Evolutionary conservation across 2,113 vertebrate species (phyloP).

Genomic region (Labeo catla): DNA sequence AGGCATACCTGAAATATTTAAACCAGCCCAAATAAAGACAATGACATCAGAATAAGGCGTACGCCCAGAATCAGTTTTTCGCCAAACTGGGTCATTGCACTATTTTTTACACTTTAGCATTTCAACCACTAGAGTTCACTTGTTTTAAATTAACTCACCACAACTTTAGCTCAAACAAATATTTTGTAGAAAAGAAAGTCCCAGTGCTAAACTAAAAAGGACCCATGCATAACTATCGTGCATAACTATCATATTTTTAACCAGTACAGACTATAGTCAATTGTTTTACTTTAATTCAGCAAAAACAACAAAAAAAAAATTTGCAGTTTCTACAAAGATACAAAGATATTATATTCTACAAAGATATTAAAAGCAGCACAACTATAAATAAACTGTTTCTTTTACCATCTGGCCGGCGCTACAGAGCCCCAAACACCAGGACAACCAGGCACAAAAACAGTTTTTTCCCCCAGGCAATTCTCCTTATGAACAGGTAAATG

Average conservation of each 20-base stretch:
- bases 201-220: background rate
- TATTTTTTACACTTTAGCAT: constrained; percentile 8
- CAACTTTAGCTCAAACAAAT: background rate
- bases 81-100: constrained; percentile 44
- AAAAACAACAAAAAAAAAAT: too few relatives aligned
- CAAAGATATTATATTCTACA: background rate
- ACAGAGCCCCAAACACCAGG: too few relatives aligned
- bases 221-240: background rate
- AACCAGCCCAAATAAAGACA: background rate
- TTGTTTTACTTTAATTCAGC: background rate
- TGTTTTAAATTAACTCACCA: background rate
- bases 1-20: constrained; percentile 1
- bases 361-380: background rate
- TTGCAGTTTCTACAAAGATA: too few relatives aligned
- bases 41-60: background rate
- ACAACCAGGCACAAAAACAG: too few relatives aligned
- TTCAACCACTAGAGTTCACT: background rate
- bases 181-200: background rate
- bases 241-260: constrained; percentile 11
- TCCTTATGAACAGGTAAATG: too few relatives aligned
- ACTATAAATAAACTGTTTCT: too few relatives aligned
- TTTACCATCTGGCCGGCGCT: too few relatives aligned
- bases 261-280: background rate
- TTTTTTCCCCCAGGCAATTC: too few relatives aligned
- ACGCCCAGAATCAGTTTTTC: constrained; percentile 21